Evolutionary conservation across 1,140 invertebrate species (phyloP).

Genomic region (Coenobita brevimanus): DNA sequence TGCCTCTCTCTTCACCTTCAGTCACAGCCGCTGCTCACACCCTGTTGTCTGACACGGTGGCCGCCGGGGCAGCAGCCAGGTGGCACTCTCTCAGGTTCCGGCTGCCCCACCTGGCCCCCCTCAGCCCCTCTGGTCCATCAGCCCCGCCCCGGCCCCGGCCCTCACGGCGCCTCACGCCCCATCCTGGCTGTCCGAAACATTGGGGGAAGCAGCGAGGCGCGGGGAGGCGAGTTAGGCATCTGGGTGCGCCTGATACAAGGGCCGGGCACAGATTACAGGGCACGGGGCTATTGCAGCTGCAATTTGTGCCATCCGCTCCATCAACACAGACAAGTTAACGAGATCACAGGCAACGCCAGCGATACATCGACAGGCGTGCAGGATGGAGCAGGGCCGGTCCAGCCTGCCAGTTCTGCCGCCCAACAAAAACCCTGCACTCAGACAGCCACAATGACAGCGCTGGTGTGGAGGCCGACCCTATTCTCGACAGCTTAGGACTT

Average conservation of each 20-base stretch:
- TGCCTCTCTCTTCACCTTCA: background rate
- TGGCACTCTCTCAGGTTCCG: background rate
- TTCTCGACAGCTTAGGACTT: too few relatives aligned
- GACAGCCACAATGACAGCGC: constrained; percentile 19
- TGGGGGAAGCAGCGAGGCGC: constrained; percentile 44
- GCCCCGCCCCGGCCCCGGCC: background rate
- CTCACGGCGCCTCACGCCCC: background rate
- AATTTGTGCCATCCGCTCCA: constrained; percentile 67
- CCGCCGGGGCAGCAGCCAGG: background rate
- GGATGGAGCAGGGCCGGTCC: constrained; percentile 36
- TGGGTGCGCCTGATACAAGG: constrained; percentile 42
- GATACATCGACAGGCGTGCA: constrained; percentile 59
- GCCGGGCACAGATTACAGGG: constrained; percentile 65
- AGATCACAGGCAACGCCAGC: constrained; percentile 65
- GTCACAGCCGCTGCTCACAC: background rate
- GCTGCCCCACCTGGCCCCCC: background rate
- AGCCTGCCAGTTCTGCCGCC: background rate
- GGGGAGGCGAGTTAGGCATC: constrained; percentile 28
- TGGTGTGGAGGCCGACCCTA: too few relatives aligned
- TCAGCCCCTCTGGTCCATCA: background rate
- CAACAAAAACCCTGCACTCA: background rate
- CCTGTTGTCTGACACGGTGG: background rate
- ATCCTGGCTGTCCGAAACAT: constrained; percentile 45
- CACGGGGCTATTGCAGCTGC: constrained; percentile 64
- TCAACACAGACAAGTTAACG: constrained; percentile 67